Conservation (phyloP, 2,113 vertebrate genomes). For the Psittacula cyanocephala region DNA sequence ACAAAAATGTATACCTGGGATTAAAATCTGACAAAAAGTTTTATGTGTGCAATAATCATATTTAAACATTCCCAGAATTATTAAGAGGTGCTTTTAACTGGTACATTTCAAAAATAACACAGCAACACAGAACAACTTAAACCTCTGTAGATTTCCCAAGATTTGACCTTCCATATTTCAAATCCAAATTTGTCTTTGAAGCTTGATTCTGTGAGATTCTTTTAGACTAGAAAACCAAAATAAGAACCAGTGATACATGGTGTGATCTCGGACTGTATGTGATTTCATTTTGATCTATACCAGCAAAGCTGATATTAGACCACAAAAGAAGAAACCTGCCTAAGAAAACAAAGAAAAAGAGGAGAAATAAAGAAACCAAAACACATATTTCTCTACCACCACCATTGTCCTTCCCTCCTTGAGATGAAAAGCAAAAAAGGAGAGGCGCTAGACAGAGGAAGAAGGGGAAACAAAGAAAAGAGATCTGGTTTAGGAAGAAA, state of each 20-base stretch:
- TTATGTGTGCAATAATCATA: neutral
- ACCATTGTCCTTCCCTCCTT: neutral
- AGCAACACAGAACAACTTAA: neutral
- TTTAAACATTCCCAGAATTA: neutral
- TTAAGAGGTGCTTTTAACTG: neutral
- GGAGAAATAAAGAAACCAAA: neutral
- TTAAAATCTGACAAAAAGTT: neutral
- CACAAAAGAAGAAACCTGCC: neutral
- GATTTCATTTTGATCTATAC: neutral
- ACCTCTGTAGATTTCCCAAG: neutral
- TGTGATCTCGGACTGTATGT: neutral
- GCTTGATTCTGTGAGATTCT: neutral
- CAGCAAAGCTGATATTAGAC: neutral
- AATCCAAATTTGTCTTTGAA: neutral
- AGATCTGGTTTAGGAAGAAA: neutral
- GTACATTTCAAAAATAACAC: neutral
- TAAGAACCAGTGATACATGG: neutral
- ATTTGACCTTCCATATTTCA: neutral
- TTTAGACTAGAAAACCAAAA: neutral
- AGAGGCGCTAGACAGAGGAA: accelerated
- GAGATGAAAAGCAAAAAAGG: neutral
- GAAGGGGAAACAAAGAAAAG: neutral
- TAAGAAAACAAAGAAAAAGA: neutral
- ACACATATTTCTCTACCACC: neutral
- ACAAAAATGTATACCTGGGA: neutral